Evolutionary conservation across 2,113 vertebrate species (phyloP).

Genomic region (Pteruthius melanotis): DNA sequence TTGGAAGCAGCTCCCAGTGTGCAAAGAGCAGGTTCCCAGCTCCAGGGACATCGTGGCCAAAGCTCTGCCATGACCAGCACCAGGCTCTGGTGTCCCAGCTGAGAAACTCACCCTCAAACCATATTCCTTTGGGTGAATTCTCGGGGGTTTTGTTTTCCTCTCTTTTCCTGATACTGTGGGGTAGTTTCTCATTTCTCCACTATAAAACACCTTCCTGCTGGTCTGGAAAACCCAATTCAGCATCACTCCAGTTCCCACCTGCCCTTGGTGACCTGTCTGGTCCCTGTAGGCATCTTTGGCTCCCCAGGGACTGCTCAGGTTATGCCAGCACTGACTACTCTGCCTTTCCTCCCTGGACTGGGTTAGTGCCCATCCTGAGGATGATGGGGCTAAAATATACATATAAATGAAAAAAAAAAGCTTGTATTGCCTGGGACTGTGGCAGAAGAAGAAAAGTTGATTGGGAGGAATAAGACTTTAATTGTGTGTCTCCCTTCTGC

Average conservation of each 20-base stretch:
- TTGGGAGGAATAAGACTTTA: not conserved
- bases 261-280: not conserved
- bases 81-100: not conserved
- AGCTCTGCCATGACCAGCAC: not conserved
- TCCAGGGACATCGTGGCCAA: accelerated
- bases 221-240: not conserved
- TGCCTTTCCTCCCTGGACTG: not conserved
- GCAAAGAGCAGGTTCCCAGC: not conserved
- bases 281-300: accelerated
- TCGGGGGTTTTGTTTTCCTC: not conserved
- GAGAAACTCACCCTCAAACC: not conserved
- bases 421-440: not conserved
- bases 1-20: not conserved
- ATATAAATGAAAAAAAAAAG: too few species aligned
- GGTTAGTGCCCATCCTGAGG: not conserved
- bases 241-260: not conserved
- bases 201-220: not conserved
- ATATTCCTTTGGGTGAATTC: not conserved
- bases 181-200: not conserved
- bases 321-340: not conserved
- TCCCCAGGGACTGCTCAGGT: not conserved
- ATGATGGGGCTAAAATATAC: not conserved
- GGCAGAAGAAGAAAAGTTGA: not conserved
- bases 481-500: not conserved
- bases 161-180: not conserved